phyloP scores from a whole-genome alignment of 2,888 invertebrate species.

The Eristalinus sepulchralis region DNA sequence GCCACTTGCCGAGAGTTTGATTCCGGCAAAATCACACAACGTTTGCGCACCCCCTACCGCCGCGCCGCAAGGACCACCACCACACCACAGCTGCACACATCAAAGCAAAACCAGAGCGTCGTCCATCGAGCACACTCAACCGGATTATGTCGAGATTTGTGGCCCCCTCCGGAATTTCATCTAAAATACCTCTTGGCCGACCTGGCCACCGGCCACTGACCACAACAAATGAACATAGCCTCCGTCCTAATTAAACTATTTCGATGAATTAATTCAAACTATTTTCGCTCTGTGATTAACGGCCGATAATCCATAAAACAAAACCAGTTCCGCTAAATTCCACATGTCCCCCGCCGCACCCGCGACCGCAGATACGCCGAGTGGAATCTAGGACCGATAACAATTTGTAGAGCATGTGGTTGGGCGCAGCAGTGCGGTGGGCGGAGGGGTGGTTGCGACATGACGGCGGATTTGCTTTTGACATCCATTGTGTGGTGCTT shows the following conservation, averaged over 20 bases:
- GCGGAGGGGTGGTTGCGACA: not conserved
- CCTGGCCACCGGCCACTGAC: not conserved
- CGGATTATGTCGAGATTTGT: not conserved
- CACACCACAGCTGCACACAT: not conserved
- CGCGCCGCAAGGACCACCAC: not conserved
- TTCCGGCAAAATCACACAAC: not conserved
- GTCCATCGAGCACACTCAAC: not conserved
- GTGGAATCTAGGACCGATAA: not conserved
- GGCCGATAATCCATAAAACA: conserved; percentile 10
- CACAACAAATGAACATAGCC: not conserved
- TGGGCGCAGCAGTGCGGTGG: not conserved
- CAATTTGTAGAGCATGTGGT: not conserved
- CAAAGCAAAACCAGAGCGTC: not conserved
- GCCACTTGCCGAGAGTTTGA: not conserved
- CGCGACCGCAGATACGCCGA: not conserved
- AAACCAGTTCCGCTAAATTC: not conserved
- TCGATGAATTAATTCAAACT: not conserved
- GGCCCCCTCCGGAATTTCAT: not conserved
- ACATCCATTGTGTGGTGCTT: conserved; percentile 9
- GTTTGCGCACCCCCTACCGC: not conserved
- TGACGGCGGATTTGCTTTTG: conserved; percentile 8
- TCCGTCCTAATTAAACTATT: not conserved
- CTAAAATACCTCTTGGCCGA: not conserved
- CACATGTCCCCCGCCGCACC: not conserved
- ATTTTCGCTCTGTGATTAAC: not conserved